Evolutionary conservation across 1,140 invertebrate species (phyloP).

Genomic region (Maconellicoccus hirsutus): DNA sequence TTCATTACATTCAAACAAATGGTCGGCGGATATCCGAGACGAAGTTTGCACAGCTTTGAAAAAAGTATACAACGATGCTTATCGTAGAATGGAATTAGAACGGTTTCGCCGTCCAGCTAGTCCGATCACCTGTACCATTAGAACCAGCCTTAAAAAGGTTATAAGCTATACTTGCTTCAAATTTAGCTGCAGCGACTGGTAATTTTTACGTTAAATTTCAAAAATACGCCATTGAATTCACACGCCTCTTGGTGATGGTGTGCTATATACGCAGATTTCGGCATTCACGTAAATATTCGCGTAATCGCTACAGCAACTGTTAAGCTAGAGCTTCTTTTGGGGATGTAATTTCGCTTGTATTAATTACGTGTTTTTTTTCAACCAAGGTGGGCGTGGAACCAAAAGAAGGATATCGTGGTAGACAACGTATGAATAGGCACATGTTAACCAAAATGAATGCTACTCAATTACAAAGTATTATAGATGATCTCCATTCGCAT

Average conservation of each 20-base stretch:
- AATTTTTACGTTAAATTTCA: not conserved
- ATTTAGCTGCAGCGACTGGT: conserved; percentile 8
- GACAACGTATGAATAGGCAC: conserved; percentile 55
- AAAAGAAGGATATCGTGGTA: not conserved
- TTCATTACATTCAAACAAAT: conserved; percentile 60
- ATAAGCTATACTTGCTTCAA: conserved; percentile 18
- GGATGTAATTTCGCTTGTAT: too few species aligned
- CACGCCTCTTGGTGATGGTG: not conserved
- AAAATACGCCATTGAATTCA: not conserved
- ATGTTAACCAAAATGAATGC: conserved; percentile 85
- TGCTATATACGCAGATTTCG: too few species aligned
- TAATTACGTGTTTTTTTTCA: not conserved
- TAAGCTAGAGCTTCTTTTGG: too few species aligned
- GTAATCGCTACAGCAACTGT: too few species aligned
- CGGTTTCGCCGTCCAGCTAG: conserved; percentile 65
- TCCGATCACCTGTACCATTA: conserved; percentile 73
- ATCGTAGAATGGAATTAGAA: conserved; percentile 70
- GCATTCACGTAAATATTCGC: too few species aligned
- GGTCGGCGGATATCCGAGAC: conserved; percentile 53
- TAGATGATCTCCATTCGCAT: conserved; percentile 85
- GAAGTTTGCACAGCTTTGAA: conserved; percentile 80
- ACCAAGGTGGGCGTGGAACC: not conserved
- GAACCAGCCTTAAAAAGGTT: conserved; percentile 59
- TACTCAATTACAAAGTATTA: conserved; percentile 86
- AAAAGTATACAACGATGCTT: conserved; percentile 82